Evolutionary conservation across 2,797 vertebrate species (phyloP).

Genomic region (Chiloscyllium punctatum): DNA sequence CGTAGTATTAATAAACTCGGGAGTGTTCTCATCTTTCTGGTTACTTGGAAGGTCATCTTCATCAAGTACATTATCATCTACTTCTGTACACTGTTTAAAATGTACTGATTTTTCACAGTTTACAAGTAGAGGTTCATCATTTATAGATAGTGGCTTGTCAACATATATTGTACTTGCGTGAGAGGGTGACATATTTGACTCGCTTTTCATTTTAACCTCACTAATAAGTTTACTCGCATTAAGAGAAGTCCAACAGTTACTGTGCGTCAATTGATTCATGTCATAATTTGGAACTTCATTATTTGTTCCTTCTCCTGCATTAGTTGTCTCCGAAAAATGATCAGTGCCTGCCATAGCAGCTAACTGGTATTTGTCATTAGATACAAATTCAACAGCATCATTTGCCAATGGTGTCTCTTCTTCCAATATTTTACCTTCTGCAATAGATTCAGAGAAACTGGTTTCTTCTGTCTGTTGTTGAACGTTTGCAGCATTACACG

Average conservation of each 20-base stretch:
- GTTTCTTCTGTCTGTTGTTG: neutral
- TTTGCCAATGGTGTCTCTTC: neutral
- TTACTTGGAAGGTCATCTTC: constrained; percentile 45
- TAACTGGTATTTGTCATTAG: neutral
- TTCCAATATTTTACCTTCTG: neutral
- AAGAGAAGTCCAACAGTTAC: neutral
- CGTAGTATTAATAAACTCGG: neutral
- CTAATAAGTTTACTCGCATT: neutral
- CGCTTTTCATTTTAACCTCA: constrained; percentile 3
- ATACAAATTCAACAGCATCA: neutral
- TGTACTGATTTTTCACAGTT: neutral
- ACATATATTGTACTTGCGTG: no score
- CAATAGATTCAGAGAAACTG: neutral
- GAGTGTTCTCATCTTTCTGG: neutral
- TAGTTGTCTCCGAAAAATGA: neutral
- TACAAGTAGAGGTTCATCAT: no score
- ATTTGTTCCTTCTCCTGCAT: neutral
- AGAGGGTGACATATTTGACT: neutral
- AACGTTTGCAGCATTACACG: neutral
- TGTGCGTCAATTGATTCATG: neutral
- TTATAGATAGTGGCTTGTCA: neutral
- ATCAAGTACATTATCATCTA: constrained; percentile 40
- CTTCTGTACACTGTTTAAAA: constrained; percentile 39
- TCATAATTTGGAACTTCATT: neutral
- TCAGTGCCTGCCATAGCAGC: neutral